A percentile compares a stretch with the other conserved stretches of the same genome.
Evolutionary conservation across 1,140 invertebrate genomes (phyloP).

Genomic region (Drosophila littoralis): DNA sequence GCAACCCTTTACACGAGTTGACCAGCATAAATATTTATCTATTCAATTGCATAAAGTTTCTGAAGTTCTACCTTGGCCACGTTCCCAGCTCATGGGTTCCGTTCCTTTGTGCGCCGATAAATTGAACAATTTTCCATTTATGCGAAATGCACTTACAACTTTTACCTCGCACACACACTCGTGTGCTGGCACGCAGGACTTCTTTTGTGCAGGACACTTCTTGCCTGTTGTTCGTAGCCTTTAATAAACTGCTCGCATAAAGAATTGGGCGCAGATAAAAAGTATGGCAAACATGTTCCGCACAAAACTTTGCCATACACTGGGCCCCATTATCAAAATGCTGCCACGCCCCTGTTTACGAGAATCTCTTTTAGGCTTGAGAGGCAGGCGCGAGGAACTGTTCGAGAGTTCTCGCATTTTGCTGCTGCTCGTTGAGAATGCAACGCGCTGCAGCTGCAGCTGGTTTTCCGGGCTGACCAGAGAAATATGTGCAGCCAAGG

Average conservation of each 20-base stretch:
- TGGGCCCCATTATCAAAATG: background rate
- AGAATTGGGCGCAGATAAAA: conserved; percentile 43
- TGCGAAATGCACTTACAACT: conserved; percentile 72
- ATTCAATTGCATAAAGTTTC: conserved; percentile 65
- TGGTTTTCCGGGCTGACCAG: background rate
- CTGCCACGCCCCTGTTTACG: background rate
- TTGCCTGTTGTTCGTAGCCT: conserved; percentile 38
- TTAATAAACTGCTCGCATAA: conserved; percentile 59
- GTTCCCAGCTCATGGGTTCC: conserved; percentile 1
- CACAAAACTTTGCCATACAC: conserved; percentile 45
- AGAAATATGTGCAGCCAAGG: background rate
- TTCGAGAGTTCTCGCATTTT: background rate
- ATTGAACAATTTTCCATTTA: conserved; percentile 77
- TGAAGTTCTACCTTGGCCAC: conserved; percentile 16
- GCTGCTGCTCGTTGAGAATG: background rate
- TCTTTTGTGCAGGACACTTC: conserved; percentile 35
- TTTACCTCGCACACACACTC: conserved; percentile 5
- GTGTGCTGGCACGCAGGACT: conserved; percentile 2
- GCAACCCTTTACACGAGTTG: conserved; percentile 11
- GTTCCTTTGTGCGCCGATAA: conserved; percentile 53
- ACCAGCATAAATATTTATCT: conserved; percentile 67
- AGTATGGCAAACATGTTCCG: conserved; percentile 63
- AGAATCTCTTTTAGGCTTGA: no score
- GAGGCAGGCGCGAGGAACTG: conserved; percentile 8
- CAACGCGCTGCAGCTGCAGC: background rate